phyloP scores from a whole-genome alignment of 2,888 invertebrate genomes.

The Dusona sp. region DNA sequence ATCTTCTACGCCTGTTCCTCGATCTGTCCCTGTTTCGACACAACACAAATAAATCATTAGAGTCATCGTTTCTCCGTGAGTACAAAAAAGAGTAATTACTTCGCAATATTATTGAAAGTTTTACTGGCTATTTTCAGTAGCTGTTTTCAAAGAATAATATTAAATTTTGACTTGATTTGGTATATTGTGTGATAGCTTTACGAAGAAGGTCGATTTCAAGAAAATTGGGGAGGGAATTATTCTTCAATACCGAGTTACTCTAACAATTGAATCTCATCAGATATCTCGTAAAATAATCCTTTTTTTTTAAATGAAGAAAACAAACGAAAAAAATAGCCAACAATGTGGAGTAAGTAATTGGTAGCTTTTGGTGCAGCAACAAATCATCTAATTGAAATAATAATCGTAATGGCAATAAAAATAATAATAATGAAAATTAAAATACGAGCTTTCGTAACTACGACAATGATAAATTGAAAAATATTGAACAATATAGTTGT shows the following conservation, averaged over 20 bases:
- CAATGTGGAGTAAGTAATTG: slow-evolving; percentile 58
- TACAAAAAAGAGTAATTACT: slow-evolving; percentile 54
- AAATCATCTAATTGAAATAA: slow-evolving; percentile 57
- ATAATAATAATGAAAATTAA: slow-evolving; percentile 21
- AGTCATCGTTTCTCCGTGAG: slow-evolving; percentile 64
- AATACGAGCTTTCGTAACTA: slow-evolving; percentile 64
- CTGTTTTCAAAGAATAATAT: neutral
- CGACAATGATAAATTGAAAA: slow-evolving; percentile 57
- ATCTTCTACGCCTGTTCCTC: slow-evolving; percentile 83
- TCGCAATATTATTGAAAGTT: neutral
- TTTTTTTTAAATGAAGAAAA: no score
- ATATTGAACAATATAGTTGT: slow-evolving; percentile 12
- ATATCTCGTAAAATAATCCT: slow-evolving; percentile 40
- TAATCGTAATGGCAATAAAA: slow-evolving; percentile 7
- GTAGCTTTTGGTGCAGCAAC: slow-evolving; percentile 62
- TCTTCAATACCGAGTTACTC: neutral
- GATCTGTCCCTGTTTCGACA: slow-evolving; percentile 82
- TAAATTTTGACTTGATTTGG: neutral
- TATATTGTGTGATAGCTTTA: neutral
- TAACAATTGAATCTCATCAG: neutral
- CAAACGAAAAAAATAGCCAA: slow-evolving; percentile 47
- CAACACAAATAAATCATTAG: slow-evolving; percentile 79
- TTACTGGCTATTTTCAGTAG: neutral
- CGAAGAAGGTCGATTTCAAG: neutral
- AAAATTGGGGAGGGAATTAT: neutral